Base-by-base conservation (phyloP, 2,888 invertebrate genomes). In the Luperina nickerlii region DNA sequence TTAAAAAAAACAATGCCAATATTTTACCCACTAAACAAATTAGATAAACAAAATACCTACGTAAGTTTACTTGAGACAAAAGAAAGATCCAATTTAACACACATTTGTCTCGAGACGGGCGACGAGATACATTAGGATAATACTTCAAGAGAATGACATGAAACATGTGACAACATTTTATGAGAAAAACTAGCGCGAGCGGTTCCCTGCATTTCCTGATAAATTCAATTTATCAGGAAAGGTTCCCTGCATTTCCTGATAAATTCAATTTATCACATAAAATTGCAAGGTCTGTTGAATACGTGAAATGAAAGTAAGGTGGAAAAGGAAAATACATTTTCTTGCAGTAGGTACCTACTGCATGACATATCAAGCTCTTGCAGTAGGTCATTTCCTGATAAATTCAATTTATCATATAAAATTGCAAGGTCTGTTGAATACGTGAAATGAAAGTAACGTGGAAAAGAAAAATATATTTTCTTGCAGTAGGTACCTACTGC, bases 171-270 rank as follows among this genome's bases (percentile, higher is more conserved):
- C 15, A 62, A 60, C 70, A 45, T 76, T 85, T 67, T 70, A 11
- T 57, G 38, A 24, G n/a, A 67, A 67, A 76, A 82, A 79, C 73
- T 78, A 79, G 42, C 4, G n/a, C 73, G 76, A 79, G 42, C 2
- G 24, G 24, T 54, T 57, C 8, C 11, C 45, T 20, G 27, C 62
- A 38, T 82, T 82, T 72, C 42, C 82, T 63, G 42, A 62, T 66
- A 54, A 75, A 69, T 82, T 84, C 9, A 78, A 84, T 84, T 85
- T 85, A 66, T 85, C 69, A 27, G n/a, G n/a, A n/a, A n/a, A n/a
- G n/a, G n/a, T n/a, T n/a, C n/a, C n/a, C n/a, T n/a, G n/a, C n/a
- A n/a, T n/a, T n/a, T n/a, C n/a, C n/a, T n/a, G n/a, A n/a, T 66
- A 54, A 75, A 69, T 82, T 84, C 9, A 78, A 84, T 84, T 85